Evolutionary conservation across 2,888 invertebrate genomes (phyloP).

Genomic region (Congeria kusceri): DNA sequence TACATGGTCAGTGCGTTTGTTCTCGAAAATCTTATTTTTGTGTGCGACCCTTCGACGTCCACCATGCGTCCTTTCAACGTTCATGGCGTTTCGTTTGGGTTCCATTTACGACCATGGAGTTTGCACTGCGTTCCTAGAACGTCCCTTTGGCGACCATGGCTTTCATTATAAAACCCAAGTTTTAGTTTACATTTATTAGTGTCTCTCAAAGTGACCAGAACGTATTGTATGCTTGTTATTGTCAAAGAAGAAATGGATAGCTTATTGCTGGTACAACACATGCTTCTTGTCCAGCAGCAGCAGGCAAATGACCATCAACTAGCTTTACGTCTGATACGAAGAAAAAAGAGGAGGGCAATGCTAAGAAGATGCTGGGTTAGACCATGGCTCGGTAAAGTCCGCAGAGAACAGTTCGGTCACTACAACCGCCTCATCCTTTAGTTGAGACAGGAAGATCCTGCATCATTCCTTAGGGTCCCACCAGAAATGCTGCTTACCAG

Average conservation of each 20-base stretch:
- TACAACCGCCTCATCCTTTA: conserved; percentile 47
- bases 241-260: too few relatives aligned
- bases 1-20: too few relatives aligned
- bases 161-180: neutral
- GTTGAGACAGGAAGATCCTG: conserved; percentile 46
- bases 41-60: too few relatives aligned
- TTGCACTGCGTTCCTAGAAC: neutral
- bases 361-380: conserved; percentile 52
- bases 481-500: conserved; percentile 19
- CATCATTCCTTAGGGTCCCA: conserved; percentile 48
- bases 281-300: conserved; percentile 12
- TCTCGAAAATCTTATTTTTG: too few relatives aligned
- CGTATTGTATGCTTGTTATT: conserved; percentile 9
- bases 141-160: neutral
- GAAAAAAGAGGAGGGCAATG: conserved; percentile 38
- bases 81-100: neutral
- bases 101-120: neutral
- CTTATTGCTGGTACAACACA: conserved; percentile 23
- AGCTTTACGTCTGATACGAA: conserved; percentile 23
- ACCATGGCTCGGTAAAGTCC: conserved; percentile 47
- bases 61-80: neutral
- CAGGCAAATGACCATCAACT: too few relatives aligned
- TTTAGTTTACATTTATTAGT: neutral
- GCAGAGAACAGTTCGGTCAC: conserved; percentile 45
- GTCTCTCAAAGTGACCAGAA: neutral